Base-by-base conservation (phyloP, 2,113 vertebrate genomes). In the Malurus cyaneus region DNA sequence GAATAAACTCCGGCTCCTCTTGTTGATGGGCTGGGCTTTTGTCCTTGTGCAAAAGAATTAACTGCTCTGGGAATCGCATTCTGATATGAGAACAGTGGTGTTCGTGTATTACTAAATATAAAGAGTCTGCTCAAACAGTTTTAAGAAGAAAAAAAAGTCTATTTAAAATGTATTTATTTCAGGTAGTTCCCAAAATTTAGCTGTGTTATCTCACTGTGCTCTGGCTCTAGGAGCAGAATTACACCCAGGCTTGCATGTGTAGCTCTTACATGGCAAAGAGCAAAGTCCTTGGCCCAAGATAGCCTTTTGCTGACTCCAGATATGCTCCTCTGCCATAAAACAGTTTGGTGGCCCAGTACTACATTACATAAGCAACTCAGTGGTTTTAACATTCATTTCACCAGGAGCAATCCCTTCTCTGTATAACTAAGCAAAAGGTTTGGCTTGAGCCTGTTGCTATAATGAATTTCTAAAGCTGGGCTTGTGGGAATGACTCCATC, bases 1-100 rank as follows among this genome's bases (percentile, higher is more conserved):
- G 91, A 81, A 91, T 88, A 95, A 94, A 94, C 93, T 94, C 87
- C 53, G 47, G 60, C 90, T 94, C 41, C 71, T 88, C 81, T 82
- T 23, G 61, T 66, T 17, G 74, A 41, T 46, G 60, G 52, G 57
- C 25, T 77, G 62, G 21, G 82, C 67, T 86, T 86, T 88, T 90
- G 67, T 86, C 82, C 29, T 42, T 3, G 10, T 0, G 12, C 62
- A 61, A 71, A 90, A 61, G 59, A 80, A 71, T 56, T 8, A 86
- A n/a, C 11, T 72, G 36, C 67, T 53, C 56, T 44, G 67, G 71
- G 66, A 88, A 39, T 15, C 2, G 0, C 42, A 13, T 42, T 71
- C 61, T 69, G 83, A 60, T 62, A n/a, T 0, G 5, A 64, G 31
- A 69, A 28, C 18, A 9, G 44, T 49, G 32, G 18, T 29, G 34